Evolutionary conservation across 30 jellyfish, hydroid and myxozoan genomes (phyloP).

Genomic region (Aurelia aurita): DNA sequence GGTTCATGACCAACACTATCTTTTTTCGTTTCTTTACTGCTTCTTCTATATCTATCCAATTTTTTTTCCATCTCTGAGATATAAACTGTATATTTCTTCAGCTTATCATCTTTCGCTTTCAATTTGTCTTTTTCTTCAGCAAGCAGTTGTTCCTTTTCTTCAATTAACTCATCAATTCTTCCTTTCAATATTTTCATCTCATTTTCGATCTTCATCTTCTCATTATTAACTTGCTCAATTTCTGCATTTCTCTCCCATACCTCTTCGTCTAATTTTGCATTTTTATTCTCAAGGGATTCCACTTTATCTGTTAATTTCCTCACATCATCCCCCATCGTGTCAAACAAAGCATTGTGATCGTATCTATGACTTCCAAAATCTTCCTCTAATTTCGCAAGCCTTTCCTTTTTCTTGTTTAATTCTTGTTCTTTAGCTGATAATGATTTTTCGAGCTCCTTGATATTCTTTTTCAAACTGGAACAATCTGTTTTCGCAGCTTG

Average conservation of each 20-base stretch:
- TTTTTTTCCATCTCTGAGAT: slow-evolving; percentile 47
- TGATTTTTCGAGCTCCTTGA: slow-evolving; percentile 7
- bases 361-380: slow-evolving; percentile 49
- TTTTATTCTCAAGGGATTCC: slow-evolving; percentile 30
- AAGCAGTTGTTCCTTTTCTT: slow-evolving; percentile 15
- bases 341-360: slow-evolving; percentile 57
- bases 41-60: slow-evolving; percentile 14
- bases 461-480: slow-evolving; percentile 11
- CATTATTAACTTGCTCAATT: slow-evolving; percentile 35
- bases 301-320: slow-evolving; percentile 29
- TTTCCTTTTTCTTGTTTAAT: slow-evolving; percentile 3
- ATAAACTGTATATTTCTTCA: slow-evolving; percentile 26
- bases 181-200: slow-evolving; percentile 24
- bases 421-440: slow-evolving; percentile 23
- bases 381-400: slow-evolving; percentile 4
- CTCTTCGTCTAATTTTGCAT: slow-evolving; percentile 29
- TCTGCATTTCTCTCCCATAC: slow-evolving; percentile 64
- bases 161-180: slow-evolving; percentile 11
- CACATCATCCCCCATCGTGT: slow-evolving; percentile 39
- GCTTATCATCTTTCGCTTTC: slow-evolving; percentile 33
- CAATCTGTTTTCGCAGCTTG: neutral
- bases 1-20: neutral
- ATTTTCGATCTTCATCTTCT: slow-evolving; percentile 2
- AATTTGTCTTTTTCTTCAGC: slow-evolving; percentile 11
- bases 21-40: slow-evolving; percentile 31